Evolutionary conservation across 2,113 vertebrate species (phyloP).

Genomic region (Boulengeromyrus knoepffleri): DNA sequence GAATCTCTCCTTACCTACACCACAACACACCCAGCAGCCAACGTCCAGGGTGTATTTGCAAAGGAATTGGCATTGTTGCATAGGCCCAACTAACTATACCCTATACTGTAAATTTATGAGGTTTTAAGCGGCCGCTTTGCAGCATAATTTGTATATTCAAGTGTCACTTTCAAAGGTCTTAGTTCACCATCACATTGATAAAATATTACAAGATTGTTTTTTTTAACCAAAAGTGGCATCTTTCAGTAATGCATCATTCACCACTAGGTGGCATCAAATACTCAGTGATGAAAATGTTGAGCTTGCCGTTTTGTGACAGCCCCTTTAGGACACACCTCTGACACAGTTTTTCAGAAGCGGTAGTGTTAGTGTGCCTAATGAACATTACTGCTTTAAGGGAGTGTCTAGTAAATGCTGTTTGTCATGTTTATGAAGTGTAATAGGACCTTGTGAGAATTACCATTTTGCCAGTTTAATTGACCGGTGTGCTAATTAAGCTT

Average conservation of each 20-base stretch:
- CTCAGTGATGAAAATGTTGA: not conserved
- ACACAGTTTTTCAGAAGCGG: not conserved
- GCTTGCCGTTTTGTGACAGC: not conserved
- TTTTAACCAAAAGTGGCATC: not conserved
- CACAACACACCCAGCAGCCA: not conserved
- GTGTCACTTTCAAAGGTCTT: not conserved
- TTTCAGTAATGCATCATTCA: not conserved
- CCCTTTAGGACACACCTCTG: not conserved
- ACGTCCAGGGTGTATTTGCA: not conserved
- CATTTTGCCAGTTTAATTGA: not conserved
- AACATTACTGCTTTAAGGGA: not conserved
- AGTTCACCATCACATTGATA: not conserved
- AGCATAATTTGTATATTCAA: not conserved
- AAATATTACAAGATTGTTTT: not conserved
- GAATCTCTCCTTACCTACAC: not conserved
- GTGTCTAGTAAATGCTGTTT: not conserved
- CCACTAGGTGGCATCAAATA: conserved; percentile 22
- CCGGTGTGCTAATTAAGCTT: not conserved
- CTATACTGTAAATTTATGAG: not conserved
- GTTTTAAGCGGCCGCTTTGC: not conserved
- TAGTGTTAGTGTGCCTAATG: not conserved
- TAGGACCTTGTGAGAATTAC: not conserved
- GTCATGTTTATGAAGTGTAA: not conserved
- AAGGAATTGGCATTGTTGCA: not conserved
- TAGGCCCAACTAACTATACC: not conserved